phyloP scores from a whole-genome alignment of 2,113 vertebrate species.

The Xiphophorus couchianus region DNA sequence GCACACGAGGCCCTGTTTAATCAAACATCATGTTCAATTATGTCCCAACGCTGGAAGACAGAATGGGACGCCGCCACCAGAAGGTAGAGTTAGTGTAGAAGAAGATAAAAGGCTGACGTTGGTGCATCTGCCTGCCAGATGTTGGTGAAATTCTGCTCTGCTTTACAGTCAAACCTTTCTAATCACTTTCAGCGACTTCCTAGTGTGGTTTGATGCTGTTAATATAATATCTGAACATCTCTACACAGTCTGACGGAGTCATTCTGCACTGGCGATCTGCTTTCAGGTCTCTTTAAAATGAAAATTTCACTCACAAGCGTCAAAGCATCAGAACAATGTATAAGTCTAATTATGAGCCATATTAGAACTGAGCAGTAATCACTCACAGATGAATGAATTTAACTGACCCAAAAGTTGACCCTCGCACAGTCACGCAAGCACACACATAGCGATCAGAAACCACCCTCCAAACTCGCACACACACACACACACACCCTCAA shows the following conservation, averaged over 20 bases:
- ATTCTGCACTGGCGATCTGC: background rate
- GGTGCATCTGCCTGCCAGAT: constrained; percentile 36
- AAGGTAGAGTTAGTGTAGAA: constrained; percentile 6
- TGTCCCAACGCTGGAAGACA: constrained; percentile 19
- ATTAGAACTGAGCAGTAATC: constrained; percentile 62
- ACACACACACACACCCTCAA: constrained; percentile 30
- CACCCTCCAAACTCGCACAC: constrained; percentile 13
- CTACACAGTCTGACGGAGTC: background rate
- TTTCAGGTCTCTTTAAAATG: constrained; percentile 10
- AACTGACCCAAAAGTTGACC: constrained; percentile 69
- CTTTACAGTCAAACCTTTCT: background rate
- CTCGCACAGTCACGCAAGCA: constrained; percentile 58
- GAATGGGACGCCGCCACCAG: constrained; percentile 36
- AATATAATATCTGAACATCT: background rate
- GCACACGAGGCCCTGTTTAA: constrained; percentile 50
- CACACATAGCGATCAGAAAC: constrained; percentile 9
- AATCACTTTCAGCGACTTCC: background rate
- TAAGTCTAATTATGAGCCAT: constrained; percentile 60
- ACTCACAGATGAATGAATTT: constrained; percentile 67
- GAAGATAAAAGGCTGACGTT: constrained; percentile 39
- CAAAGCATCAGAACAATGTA: constrained; percentile 34
- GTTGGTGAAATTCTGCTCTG: constrained; percentile 12
- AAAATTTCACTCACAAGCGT: constrained; percentile 26
- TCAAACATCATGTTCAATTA: constrained; percentile 54
- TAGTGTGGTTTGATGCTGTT: constrained; percentile 1